These are phyloP conservation scores for Caenorhabditis sp. DNA, from an alignment of 2,888 invertebrate genomes.

Conservation along the genomic window DNA sequence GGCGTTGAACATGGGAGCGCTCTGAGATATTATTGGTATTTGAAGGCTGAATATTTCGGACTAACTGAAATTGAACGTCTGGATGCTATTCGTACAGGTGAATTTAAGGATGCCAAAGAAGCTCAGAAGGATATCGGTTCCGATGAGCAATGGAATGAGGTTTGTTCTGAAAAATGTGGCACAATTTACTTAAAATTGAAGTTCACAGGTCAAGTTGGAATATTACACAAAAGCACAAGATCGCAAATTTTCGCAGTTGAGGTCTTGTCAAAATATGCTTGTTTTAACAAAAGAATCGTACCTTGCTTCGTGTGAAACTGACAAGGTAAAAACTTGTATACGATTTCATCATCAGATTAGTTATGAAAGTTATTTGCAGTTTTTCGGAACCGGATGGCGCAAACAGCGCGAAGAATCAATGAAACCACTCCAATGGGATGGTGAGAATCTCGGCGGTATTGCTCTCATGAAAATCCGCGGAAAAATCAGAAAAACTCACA, in stretches of 20 bases:
- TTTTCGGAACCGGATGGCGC: conserved; percentile 67
- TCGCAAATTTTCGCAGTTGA: background rate
- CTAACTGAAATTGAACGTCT: conserved; percentile 54
- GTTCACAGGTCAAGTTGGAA: conserved; percentile 36
- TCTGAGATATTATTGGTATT: conserved; percentile 66
- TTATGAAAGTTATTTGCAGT: conserved; percentile 43
- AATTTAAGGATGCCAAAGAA: conserved; percentile 53
- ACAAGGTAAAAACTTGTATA: conserved; percentile 49
- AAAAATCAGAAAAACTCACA: conserved; percentile 34
- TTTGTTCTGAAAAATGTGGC: no score
- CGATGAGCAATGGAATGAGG: conserved; percentile 56
- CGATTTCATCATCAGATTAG: no score
- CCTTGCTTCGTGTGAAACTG: conserved; percentile 61
- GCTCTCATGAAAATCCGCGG: conserved; percentile 61
- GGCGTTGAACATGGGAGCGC: conserved; percentile 59
- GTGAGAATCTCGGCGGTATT: conserved; percentile 63
- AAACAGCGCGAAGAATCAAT: conserved; percentile 65
- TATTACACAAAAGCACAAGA: background rate
- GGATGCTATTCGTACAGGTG: conserved; percentile 50
- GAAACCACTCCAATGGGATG: conserved; percentile 65
- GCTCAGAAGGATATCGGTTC: conserved; percentile 58
- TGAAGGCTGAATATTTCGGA: conserved; percentile 62
- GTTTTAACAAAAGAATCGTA: conserved; percentile 53
- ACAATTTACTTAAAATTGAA: no score
- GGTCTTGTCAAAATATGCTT: conserved; percentile 34